Evolutionary conservation across 2,113 vertebrate species (phyloP).

Genomic region (Grammomys surdaster): DNA sequence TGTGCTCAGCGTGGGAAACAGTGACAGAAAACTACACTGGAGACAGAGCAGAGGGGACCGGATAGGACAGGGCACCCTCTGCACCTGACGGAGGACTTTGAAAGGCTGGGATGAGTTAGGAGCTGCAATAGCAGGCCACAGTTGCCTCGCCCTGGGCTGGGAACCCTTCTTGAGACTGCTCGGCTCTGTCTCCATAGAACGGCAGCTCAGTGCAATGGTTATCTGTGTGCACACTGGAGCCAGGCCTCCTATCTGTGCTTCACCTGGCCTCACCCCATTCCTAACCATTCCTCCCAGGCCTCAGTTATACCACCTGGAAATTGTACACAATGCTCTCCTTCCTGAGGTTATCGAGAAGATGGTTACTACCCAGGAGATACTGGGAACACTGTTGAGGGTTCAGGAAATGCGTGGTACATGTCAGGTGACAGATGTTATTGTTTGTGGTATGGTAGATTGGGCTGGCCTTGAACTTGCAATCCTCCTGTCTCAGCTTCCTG

Average conservation of each 20-base stretch:
- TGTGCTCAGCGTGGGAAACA: not conserved
- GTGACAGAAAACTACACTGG: not conserved
- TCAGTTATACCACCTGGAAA: not conserved
- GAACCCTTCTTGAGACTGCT: not conserved
- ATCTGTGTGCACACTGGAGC: not conserved
- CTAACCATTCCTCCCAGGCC: not conserved
- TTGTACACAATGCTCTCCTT: not conserved
- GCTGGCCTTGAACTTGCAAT: not conserved
- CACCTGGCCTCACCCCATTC: not conserved
- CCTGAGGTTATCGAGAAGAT: not conserved
- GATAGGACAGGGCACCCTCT: not conserved
- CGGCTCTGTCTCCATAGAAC: not conserved
- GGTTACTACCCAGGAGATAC: not conserved
- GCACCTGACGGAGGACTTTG: not conserved
- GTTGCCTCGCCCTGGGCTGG: not conserved
- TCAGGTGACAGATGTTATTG: no score
- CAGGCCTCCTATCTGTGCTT: not conserved
- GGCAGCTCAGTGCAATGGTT: not conserved
- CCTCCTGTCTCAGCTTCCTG: not conserved
- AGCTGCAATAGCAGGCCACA: not conserved
- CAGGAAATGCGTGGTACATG: not conserved
- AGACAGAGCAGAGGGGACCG: not conserved
- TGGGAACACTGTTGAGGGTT: rapidly evolving
- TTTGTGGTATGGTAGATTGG: not conserved
- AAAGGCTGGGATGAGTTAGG: not conserved